Evolutionary conservation across 1,140 invertebrate genomes (phyloP).

Genomic region (Sarcophaga peregrina): DNA sequence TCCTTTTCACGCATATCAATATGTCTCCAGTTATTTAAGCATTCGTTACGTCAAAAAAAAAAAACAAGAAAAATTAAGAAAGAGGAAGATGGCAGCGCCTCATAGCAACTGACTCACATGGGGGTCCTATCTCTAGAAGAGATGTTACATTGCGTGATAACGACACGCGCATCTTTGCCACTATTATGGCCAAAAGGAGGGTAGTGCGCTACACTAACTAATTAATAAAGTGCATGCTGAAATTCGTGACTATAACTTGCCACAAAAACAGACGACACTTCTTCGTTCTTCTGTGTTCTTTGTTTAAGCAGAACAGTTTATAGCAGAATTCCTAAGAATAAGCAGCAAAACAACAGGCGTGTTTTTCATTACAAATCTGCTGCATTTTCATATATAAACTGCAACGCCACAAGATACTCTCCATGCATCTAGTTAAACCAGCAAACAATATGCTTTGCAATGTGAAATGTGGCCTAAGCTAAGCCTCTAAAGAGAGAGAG

Average conservation of each 20-base stretch:
- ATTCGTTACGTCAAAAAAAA: background rate
- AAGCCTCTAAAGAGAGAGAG: background rate
- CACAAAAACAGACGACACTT: conserved; percentile 19
- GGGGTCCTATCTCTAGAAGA: background rate
- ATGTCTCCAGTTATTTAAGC: background rate
- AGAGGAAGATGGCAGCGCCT: background rate
- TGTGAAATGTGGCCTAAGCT: background rate
- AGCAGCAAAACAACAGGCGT: background rate
- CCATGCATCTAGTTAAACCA: background rate
- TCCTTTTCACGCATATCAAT: conserved; percentile 7
- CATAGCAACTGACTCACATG: background rate
- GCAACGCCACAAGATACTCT: conserved; percentile 22
- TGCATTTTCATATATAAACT: background rate
- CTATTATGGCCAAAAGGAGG: background rate
- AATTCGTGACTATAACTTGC: background rate
- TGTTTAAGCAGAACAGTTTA: no score
- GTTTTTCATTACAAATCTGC: background rate
- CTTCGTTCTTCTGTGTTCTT: background rate
- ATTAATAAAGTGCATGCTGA: conserved; percentile 27
- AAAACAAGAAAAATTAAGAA: background rate
- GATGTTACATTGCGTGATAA: conserved; percentile 31
- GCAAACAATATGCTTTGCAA: background rate
- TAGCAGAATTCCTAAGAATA: background rate
- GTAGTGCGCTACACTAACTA: background rate
- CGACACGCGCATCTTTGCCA: background rate